These are phyloP conservation scores for Euura saliciscinereae DNA, from an alignment of 1,140 invertebrate species.

Conservation along the genomic window DNA sequence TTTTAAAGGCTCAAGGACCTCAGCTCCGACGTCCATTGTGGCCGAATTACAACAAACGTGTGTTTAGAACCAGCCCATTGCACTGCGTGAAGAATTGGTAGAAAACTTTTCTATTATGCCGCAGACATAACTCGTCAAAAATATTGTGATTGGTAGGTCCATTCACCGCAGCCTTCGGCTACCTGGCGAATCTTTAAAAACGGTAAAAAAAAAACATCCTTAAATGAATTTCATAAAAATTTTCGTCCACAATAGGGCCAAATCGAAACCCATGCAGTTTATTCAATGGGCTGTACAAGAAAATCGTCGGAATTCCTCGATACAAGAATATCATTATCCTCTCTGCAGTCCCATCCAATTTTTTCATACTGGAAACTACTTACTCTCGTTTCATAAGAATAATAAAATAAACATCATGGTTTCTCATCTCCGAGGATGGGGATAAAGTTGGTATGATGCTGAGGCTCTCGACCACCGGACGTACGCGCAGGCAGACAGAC, in stretches of 20 bases:
- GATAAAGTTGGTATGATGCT: not conserved
- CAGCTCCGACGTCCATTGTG: constrained; percentile 46
- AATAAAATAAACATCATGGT: no score
- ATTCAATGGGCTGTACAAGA: not conserved
- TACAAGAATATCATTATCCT: no score
- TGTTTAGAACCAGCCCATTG: constrained; percentile 31
- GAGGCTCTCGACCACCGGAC: not conserved
- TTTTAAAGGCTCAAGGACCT: constrained; percentile 41
- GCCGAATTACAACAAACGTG: constrained; percentile 49
- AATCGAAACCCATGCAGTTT: not conserved
- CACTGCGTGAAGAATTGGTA: constrained; percentile 20
- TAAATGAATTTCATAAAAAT: not conserved
- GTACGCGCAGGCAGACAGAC: not conserved
- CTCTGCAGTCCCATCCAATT: no score
- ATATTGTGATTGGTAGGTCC: constrained; percentile 58
- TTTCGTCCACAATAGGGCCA: not conserved
- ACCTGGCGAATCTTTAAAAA: not conserved
- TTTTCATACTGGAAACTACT: no score
- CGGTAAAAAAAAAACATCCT: not conserved
- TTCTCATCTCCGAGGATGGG: no score
- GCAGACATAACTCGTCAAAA: constrained; percentile 60
- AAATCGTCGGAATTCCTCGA: not conserved
- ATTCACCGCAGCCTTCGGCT: not conserved
- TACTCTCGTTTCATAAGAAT: no score
- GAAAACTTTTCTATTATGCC: constrained; percentile 44